Evolutionary conservation across 2,888 invertebrate species (phyloP), one percentile per base, ranked within the genome.

Genomic region (Eupithecia insigniata): DNA sequence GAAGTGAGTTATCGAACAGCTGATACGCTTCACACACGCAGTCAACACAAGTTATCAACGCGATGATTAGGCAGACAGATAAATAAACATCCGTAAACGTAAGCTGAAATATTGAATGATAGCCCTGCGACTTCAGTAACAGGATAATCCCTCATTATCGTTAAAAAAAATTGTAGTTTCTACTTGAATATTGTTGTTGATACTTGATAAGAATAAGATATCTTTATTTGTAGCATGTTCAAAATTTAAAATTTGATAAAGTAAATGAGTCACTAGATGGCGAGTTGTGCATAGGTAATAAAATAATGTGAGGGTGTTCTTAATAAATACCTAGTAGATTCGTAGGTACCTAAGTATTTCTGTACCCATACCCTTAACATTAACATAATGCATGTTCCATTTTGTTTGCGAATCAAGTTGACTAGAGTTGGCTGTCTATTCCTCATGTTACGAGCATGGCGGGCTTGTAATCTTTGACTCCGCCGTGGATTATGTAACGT

Each of bases 61-160:
- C 66, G 7, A n/a, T 43, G 69, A 69, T 46, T 62, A 34, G 26
- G 16, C 12, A 32, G 61, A 61, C n/a, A n/a, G 62, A 67, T 62
- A 71, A 7, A 39, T 71, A 67, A 71, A 71, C 61, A 71, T 66
- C 66, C 61, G 70, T 32, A 61, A 16, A 61, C 61, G 32, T 51
- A 51, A 0, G n/a, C 22, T 51, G 46, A 22, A n/a, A 10, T 22
- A 22, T 51, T 22, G 22, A 3, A 51, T 51, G n/a, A 51, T 51
- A 51, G 10, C n/a, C n/a, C n/a, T 10, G 39, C 39, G 39, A 18
- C n/a, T 46, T 46, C 39, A 39, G 4, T 16, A 14, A 16, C 16
- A 2, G 39, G 16, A 39, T 39, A 14, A 39, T 39, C 39, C 14
- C 39, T 30, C 30, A 30, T 5, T 30, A 30, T 30, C 30, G 30